phyloP scores from a whole-genome alignment of 1,140 invertebrate species.

The Lucilia cuprina region DNA sequence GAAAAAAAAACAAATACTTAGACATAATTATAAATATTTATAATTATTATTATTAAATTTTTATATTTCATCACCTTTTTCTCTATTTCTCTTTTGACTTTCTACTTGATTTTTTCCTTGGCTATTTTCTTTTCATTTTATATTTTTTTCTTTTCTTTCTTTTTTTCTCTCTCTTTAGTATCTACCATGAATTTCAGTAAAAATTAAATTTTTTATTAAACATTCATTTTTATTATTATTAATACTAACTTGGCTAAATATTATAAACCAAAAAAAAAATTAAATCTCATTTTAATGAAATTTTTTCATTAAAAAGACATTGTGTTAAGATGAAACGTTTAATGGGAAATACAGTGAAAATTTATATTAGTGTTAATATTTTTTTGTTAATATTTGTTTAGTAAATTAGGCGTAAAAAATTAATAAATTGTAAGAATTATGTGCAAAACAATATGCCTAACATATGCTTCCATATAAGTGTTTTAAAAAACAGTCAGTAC shows the following conservation, averaged over 20 bases:
- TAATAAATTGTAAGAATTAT: too few species aligned
- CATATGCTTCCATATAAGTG: too few species aligned
- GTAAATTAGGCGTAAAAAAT: too few species aligned
- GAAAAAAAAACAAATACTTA: too few species aligned
- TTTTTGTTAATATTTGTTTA: neutral
- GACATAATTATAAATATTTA: neutral
- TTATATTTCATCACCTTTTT: neutral
- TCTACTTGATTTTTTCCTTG: neutral
- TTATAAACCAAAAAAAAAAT: neutral
- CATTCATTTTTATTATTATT: neutral
- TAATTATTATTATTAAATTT: neutral
- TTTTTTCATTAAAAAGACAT: neutral
- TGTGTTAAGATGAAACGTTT: neutral
- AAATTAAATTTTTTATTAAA: constrained; percentile 38
- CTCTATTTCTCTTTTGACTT: neutral
- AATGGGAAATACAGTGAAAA: neutral
- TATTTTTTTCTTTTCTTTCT: neutral
- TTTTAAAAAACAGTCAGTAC: too few species aligned
- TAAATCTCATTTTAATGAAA: neutral
- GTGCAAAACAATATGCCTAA: too few species aligned
- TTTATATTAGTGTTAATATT: neutral
- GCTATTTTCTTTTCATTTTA: neutral
- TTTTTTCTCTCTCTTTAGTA: constrained; percentile 25
- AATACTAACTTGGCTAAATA: neutral
- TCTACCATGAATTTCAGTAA: constrained; percentile 40